Conservation (phyloP, 2,797 vertebrate genomes). For the Cyclopterus lumpus region DNA sequence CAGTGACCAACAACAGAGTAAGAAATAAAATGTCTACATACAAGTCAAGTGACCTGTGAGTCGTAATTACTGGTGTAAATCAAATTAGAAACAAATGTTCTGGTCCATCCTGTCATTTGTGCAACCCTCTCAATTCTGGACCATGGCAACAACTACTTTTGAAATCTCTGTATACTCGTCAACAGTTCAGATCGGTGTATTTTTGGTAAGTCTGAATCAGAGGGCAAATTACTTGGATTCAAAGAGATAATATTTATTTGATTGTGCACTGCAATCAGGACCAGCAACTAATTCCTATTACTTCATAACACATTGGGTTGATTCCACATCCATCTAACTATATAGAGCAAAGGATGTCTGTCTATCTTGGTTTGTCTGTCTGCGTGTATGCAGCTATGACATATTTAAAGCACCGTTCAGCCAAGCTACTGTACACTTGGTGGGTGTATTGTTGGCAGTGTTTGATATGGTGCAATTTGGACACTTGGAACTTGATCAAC, state of each 20-base stretch:
- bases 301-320: background rate
- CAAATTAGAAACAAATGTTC: background rate
- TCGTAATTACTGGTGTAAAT: background rate
- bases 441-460: background rate
- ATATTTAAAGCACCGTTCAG: background rate
- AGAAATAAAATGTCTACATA: no score
- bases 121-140: background rate
- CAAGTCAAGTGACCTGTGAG: no score
- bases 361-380: no score
- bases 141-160: background rate
- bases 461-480: background rate
- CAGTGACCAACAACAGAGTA: no score
- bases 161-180: background rate
- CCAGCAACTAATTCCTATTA: background rate
- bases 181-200: background rate
- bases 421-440: background rate
- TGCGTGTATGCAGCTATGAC: no score
- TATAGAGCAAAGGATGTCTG: background rate
- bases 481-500: background rate
- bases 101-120: background rate
- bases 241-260: background rate
- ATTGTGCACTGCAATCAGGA: background rate
- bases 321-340: background rate
- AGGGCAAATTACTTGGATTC: background rate
- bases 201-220: background rate